These are phyloP conservation scores for Agrenia bidenticulata DNA, from an alignment of 2,888 invertebrate genomes.

Conservation along the genomic window DNA sequence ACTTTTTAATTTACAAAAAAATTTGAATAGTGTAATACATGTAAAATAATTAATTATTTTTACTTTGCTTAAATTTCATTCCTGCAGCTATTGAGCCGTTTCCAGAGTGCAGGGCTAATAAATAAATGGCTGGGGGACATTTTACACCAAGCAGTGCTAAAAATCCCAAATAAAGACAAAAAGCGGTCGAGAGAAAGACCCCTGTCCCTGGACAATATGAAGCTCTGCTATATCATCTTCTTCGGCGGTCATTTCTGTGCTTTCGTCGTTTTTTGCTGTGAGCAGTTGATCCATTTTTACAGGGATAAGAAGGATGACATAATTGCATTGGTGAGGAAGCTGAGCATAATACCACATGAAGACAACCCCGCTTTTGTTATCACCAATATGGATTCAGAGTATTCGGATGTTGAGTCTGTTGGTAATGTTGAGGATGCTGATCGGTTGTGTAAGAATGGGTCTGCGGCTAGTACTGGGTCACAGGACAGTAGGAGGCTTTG, in stretches of 20 bases:
- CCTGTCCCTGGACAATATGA: constrained; percentile 45
- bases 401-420: not conserved
- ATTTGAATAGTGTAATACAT: too few relatives aligned
- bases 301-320: constrained; percentile 9
- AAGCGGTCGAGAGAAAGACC: constrained; percentile 25
- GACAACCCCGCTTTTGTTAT: constrained; percentile 26
- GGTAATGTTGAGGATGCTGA: too few relatives aligned
- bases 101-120: constrained; percentile 78
- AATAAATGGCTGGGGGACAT: constrained; percentile 97
- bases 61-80: not conserved
- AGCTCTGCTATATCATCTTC: constrained; percentile 45
- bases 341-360: constrained; percentile 25
- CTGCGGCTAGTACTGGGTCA: too few relatives aligned
- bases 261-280: constrained; percentile 25
- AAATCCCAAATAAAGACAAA: constrained; percentile 39
- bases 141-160: constrained; percentile 43
- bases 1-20: too few relatives aligned
- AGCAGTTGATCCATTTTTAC: constrained; percentile 19
- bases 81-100: constrained; percentile 63
- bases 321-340: constrained; percentile 20
- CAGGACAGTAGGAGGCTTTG: not conserved
- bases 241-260: constrained; percentile 33
- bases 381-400: constrained; percentile 23
- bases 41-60: not conserved
- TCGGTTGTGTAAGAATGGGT: too few relatives aligned